A percentile compares a stretch with the other conserved stretches of the same genome.
Evolutionary conservation across 92 coral and sea anemone genomes (phyloP).

Genomic region (Parazoanthus darwini): DNA sequence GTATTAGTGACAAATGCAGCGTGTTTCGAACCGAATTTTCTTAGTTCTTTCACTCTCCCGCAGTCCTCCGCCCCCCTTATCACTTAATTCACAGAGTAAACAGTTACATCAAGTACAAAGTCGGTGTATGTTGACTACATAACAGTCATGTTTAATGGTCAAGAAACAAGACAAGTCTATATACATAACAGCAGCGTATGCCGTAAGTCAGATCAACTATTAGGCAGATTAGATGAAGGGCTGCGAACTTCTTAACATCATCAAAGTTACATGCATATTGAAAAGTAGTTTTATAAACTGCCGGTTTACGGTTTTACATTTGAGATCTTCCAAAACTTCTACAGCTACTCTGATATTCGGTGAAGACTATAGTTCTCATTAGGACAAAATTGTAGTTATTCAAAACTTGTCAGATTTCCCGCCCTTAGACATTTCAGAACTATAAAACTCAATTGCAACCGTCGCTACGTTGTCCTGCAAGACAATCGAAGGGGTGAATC

Average conservation of each 20-base stretch:
- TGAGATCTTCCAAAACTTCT: background rate
- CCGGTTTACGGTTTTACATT: background rate
- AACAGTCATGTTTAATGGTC: constrained; percentile 17
- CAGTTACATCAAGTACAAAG: background rate
- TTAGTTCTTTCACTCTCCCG: background rate
- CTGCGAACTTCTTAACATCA: background rate
- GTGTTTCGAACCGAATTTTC: too few relatives aligned
- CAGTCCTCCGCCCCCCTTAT: background rate
- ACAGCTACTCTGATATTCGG: background rate
- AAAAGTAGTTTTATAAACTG: too few relatives aligned
- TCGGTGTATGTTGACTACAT: background rate
- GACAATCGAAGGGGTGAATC: background rate
- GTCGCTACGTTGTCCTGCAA: too few relatives aligned
- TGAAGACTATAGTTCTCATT: too few relatives aligned
- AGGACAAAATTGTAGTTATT: background rate
- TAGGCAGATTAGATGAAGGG: background rate
- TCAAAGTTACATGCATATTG: background rate
- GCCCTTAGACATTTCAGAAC: background rate
- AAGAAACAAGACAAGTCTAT: background rate
- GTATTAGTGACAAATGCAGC: too few relatives aligned
- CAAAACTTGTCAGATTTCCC: background rate
- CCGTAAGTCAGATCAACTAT: background rate
- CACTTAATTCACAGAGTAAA: background rate
- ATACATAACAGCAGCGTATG: background rate
- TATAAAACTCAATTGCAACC: too few relatives aligned